phyloP scores from a whole-genome alignment of 2,888 invertebrate species.

The Agrotis ipsilon region DNA sequence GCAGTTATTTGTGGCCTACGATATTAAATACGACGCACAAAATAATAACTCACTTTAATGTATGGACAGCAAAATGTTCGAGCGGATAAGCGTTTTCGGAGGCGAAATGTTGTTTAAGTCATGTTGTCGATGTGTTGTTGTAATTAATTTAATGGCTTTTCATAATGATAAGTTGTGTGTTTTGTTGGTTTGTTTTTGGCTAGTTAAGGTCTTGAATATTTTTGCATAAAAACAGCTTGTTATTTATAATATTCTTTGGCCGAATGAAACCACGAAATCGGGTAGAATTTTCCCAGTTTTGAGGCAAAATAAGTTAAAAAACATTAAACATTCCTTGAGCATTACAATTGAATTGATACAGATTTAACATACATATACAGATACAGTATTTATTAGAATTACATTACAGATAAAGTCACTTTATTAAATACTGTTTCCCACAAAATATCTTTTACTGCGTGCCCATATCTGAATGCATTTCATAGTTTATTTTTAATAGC shows the following conservation, averaged over 20 bases:
- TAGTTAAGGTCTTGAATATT: not conserved
- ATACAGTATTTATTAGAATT: too few relatives aligned
- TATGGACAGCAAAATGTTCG: slow-evolving; percentile 57
- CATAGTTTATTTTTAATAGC: slow-evolving; percentile 5
- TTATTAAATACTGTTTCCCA: not conserved
- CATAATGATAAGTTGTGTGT: not conserved
- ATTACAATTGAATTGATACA: too few relatives aligned
- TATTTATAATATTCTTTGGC: not conserved
- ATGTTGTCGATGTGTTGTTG: slow-evolving; percentile 32
- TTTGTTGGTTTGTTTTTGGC: slow-evolving; percentile 1
- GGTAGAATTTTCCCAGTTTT: too few relatives aligned
- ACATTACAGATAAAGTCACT: not conserved
- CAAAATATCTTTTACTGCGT: slow-evolving; percentile 2
- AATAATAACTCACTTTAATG: slow-evolving; percentile 64
- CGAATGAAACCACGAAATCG: too few relatives aligned
- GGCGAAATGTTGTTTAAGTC: slow-evolving; percentile 49
- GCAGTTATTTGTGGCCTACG: slow-evolving; percentile 69
- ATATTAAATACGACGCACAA: slow-evolving; percentile 66
- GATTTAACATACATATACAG: too few relatives aligned
- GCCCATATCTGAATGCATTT: not conserved
- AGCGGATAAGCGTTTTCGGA: slow-evolving; percentile 54
- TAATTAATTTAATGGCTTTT: slow-evolving; percentile 31
- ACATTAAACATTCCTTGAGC: too few relatives aligned
- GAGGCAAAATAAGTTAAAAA: too few relatives aligned
- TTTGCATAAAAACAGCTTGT: too few relatives aligned